Conservation (phyloP, 2,888 invertebrate genomes). For the Timandra comae region DNA sequence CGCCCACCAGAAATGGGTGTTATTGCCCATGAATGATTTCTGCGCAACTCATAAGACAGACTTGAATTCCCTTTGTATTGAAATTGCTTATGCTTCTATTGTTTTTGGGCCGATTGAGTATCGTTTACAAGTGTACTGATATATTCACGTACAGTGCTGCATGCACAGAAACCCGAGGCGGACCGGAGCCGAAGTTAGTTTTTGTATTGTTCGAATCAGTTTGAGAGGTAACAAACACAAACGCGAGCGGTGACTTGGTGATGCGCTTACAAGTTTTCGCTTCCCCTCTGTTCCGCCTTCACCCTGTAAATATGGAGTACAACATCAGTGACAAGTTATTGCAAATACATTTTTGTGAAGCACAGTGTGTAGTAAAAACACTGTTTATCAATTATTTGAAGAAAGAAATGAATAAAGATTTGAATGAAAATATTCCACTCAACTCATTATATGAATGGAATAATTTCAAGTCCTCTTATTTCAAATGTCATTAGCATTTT, state of each 20-base stretch:
- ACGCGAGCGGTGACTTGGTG: no score
- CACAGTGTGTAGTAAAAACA: no score
- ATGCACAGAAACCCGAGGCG: background rate
- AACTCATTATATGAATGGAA: no score
- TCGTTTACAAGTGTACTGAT: slow-evolving; percentile 1
- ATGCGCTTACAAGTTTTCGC: no score
- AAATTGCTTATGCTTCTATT: slow-evolving; percentile 19
- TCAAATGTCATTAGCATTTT: slow-evolving; percentile 27
- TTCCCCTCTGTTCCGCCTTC: no score
- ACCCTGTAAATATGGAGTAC: no score
- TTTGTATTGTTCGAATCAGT: slow-evolving; percentile 4
- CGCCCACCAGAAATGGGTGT: slow-evolving; percentile 62
- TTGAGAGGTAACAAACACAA: no score
- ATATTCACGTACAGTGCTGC: slow-evolving; percentile 1
- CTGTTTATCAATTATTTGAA: no score
- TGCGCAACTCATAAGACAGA: slow-evolving; percentile 44
- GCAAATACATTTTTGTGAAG: no score
- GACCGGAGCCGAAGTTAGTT: background rate
- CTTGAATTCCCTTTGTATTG: slow-evolving; percentile 42
- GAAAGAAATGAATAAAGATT: no score
- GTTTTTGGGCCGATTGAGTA: slow-evolving; percentile 16
- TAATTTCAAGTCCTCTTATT: slow-evolving; percentile 8
- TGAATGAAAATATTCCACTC: no score
- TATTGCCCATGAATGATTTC: slow-evolving; percentile 68
- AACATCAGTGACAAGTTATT: no score